Evolutionary conservation across 2,113 vertebrate genomes (phyloP).

Genomic region (Halcyon senegalensis): DNA sequence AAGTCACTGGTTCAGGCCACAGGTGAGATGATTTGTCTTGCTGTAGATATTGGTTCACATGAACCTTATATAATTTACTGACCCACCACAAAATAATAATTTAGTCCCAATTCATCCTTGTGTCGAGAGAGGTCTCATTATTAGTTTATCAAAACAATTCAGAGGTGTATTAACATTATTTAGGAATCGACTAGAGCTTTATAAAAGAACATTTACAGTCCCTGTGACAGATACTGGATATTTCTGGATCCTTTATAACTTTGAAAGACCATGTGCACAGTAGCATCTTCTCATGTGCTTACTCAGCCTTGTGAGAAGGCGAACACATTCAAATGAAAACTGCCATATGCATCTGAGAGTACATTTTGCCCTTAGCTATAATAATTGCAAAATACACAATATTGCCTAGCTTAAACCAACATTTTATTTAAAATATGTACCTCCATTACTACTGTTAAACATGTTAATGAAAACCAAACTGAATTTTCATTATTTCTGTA

Average conservation of each 20-base stretch:
- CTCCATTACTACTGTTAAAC: neutral
- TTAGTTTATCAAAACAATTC: neutral
- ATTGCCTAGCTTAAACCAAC: neutral
- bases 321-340: neutral
- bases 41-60: neutral
- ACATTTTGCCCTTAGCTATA: neutral
- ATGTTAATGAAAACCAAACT: neutral
- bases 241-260: neutral
- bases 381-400: neutral
- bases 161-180: neutral
- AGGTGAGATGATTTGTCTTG: constrained; percentile 18
- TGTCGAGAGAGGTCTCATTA: neutral
- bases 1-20: neutral
- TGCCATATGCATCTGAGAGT: neutral
- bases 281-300: neutral
- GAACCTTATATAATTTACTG: neutral
- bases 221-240: neutral
- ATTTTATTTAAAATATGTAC: neutral
- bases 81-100: neutral
- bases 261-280: neutral
- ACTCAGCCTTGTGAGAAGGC: neutral
- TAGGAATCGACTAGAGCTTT: neutral
- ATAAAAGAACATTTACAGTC: neutral
- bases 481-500: neutral
- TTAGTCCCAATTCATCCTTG: neutral